phyloP scores from a whole-genome alignment of 2,888 invertebrate genomes.

The Sarcophaga variegata region DNA sequence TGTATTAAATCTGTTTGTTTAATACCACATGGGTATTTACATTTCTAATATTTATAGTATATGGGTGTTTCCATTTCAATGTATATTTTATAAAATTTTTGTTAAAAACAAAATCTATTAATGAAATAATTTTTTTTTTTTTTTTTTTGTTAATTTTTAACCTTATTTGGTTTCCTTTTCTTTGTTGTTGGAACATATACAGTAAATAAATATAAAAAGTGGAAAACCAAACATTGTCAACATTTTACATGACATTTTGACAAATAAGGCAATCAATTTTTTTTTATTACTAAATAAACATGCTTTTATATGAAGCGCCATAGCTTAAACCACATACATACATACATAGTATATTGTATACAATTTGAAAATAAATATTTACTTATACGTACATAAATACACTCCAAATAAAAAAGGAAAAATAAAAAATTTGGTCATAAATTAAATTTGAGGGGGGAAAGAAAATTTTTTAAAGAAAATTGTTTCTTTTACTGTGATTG shows the following conservation, averaged over 20 bases:
- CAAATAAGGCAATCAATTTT: constrained; percentile 70
- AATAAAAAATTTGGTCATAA: constrained; percentile 54
- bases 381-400: constrained; percentile 7
- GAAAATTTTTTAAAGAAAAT: neutral
- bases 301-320: constrained; percentile 68
- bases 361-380: constrained; percentile 58
- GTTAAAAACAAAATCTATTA: neutral
- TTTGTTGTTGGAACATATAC: neutral
- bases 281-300: constrained; percentile 50
- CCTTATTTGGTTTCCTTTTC: constrained; percentile 24
- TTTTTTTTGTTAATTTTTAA: neutral
- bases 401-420: constrained; percentile 21
- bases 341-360: neutral
- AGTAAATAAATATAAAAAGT: neutral
- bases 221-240: constrained; percentile 62
- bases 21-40: too few species aligned
- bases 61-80: too few species aligned
- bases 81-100: too few species aligned
- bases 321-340: constrained; percentile 4
- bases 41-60: too few species aligned
- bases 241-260: constrained; percentile 70
- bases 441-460: constrained; percentile 40
- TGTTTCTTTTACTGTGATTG: neutral
- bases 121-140: neutral
- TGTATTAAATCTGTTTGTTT: too few species aligned